Percentiles rank a stretch among this genome's conserved stretches.
Conservation (phyloP, 2,113 vertebrate genomes). For the Bufo gargarizans region DNA sequence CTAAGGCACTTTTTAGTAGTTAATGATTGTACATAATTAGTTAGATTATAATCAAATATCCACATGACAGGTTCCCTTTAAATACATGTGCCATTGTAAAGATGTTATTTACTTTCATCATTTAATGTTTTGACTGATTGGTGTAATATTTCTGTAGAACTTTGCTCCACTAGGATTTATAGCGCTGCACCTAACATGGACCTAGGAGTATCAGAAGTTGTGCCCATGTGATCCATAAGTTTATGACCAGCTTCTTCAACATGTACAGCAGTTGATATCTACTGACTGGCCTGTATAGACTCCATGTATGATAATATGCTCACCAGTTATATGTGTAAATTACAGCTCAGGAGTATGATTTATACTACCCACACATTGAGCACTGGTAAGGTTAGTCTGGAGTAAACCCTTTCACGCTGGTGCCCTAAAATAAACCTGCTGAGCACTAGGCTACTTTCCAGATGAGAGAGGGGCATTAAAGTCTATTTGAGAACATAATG, state of each 20-base stretch:
- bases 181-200: no score
- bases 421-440: background rate
- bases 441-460: background rate
- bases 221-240: no score
- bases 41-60: no score
- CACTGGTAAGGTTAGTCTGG: background rate
- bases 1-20: no score
- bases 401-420: background rate
- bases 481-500: constrained; percentile 45
- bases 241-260: background rate
- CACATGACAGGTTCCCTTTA: no score
- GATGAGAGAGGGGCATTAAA: constrained; percentile 8
- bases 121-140: no score
- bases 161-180: no score
- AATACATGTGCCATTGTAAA: no score
- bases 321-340: background rate
- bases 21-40: no score
- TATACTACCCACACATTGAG: background rate
- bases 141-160: no score
- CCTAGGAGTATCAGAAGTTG: no score
- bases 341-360: background rate
- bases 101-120: no score
- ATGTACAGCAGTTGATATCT: background rate
- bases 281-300: background rate
- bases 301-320: background rate